Evolutionary conservation across 2,888 invertebrate species (phyloP), one percentile per base, ranked within the genome.

Genomic region (Acleris holmiana): DNA sequence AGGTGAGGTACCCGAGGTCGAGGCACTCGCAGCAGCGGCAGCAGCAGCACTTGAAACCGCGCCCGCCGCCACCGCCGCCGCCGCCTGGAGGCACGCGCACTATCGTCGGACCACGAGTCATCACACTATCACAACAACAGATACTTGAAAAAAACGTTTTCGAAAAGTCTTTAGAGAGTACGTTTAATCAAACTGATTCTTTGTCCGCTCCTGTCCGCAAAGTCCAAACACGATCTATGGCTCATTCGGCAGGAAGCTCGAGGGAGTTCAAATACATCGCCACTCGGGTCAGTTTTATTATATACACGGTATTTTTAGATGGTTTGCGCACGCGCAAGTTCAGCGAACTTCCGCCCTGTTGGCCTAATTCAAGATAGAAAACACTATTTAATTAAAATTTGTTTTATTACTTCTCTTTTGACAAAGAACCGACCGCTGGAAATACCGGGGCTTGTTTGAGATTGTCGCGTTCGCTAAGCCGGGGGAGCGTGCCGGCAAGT

Each of bases 21-120:
- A 97, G 87, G 79, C 97, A 97, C 18, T 96, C 95, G 77, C 96
- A 97, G 77, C 97, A 95, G 67, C 94, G 91, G 77, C 95, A 96
- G 80, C 95, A 95, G 71, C 96, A 96, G 77, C 96, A 95, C 76
- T 94, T 94, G 67, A 95, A 91, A 55, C 96, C 95, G 47, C 91
- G 87, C 3, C 85, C 82, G 2, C 87, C 81, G 6, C 81, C 83
- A 17, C 79, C 78, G 2, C 85, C 82, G 2, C 88, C 81, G 5
- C 81, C 83, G 17, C 79, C 78, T 2, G 91, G 90, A 18, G 82
- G 80, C 68, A 93, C 86, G 2, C 89, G 84, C 59, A 93, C 88
- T 66, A 93, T 87, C 1, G 92, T 93, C 41, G 93, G 93, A 8
- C 93, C 92, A 47, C 93, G 87, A 65, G 86, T 83, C 86, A 90